Percentiles rank a stretch among this genome's conserved stretches.
Conservation (phyloP, 2,797 vertebrate species). For the Semaprochilodus insignis region DNA sequence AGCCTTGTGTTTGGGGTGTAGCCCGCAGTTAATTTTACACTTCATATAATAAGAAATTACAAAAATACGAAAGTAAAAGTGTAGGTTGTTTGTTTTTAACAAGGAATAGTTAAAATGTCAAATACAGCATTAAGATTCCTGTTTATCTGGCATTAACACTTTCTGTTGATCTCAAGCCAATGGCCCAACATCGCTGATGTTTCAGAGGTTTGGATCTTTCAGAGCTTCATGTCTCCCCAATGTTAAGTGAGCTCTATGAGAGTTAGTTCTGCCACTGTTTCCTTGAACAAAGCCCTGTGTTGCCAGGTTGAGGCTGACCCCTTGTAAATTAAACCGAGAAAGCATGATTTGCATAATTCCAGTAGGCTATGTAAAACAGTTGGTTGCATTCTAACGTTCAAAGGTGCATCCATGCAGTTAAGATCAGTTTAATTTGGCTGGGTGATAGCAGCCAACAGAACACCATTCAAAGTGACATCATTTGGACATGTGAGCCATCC, state of each 20-base stretch:
- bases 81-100: too few species aligned
- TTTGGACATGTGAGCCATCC: too few species aligned
- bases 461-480: background rate
- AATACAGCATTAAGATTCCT: too few species aligned
- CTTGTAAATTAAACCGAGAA: background rate
- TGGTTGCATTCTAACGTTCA: background rate
- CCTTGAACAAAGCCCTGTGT: background rate
- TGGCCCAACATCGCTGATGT: background rate
- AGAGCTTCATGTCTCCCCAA: background rate
- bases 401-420: background rate
- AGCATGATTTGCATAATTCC: constrained; percentile 3
- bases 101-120: too few species aligned
- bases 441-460: background rate
- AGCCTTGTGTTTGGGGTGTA: too few species aligned
- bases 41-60: too few species aligned
- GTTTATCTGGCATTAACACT: too few species aligned
- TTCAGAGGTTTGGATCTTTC: background rate
- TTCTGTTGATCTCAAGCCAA: too few species aligned
- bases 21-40: too few species aligned
- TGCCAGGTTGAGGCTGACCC: background rate
- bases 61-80: too few species aligned
- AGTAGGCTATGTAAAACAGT: constrained; percentile 10
- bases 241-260: background rate
- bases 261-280: background rate
- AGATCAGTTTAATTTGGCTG: constrained; percentile 2